Conservation (phyloP, 53 echinoderm and acorn worm genomes). For the Astropecten irregularis region DNA sequence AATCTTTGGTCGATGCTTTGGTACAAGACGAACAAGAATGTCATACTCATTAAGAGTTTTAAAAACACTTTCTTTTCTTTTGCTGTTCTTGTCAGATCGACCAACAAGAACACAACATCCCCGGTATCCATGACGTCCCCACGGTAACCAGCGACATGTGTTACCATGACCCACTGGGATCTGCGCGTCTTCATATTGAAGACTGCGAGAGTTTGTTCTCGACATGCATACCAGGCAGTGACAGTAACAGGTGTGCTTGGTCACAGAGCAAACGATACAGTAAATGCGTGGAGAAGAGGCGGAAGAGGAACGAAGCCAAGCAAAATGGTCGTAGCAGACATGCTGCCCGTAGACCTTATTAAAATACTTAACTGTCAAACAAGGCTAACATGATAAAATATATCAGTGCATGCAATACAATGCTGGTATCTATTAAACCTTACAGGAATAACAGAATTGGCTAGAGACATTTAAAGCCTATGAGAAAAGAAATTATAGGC, state of each 20-base stretch:
- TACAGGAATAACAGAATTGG: too few relatives aligned
- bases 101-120: constrained; percentile 12
- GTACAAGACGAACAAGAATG: too few relatives aligned
- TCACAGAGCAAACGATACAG: constrained; percentile 18
- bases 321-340: neutral
- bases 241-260: constrained; percentile 5
- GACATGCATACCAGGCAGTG: constrained; percentile 3
- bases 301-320: neutral
- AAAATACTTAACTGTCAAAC: too few relatives aligned
- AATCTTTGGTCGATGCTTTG: too few relatives aligned
- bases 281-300: constrained; percentile 21
- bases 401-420: too few relatives aligned
- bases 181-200: constrained; percentile 14
- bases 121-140: constrained; percentile 29
- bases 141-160: neutral
- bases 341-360: too few relatives aligned
- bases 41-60: too few relatives aligned
- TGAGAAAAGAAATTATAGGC: too few relatives aligned
- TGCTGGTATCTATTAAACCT: too few relatives aligned
- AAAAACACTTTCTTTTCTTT: neutral
- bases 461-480: too few relatives aligned
- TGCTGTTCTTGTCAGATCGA: constrained; percentile 12
- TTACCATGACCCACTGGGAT: constrained; percentile 41
- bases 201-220: constrained; percentile 47
- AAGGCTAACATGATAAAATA: too few relatives aligned